These are phyloP conservation scores for human (Homo sapiens) DNA, from an alignment of 2,113 vertebrate species.

Conservation along the genomic window GRCh38 chr11:122198501-122199000, in stretches of 20 bases:
- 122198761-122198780: background rate
- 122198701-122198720: background rate
- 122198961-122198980: too few relatives aligned
- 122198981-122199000: too few relatives aligned
- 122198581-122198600: background rate
- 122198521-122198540: background rate
- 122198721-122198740: background rate
- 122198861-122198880: too few relatives aligned
- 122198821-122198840: too few relatives aligned
- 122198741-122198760: accelerated
- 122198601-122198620: conserved; percentile 24
- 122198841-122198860: too few relatives aligned
- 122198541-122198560: background rate
- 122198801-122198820: background rate
- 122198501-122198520: background rate
- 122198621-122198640: background rate
- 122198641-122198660: background rate
- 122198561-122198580: background rate
- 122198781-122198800: background rate
- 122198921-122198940: too few relatives aligned
- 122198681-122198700: accelerated
- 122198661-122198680: too few relatives aligned
- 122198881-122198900: too few relatives aligned
- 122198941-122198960: too few relatives aligned
- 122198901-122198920: too few relatives aligned